Evolutionary conservation across 2,113 vertebrate genomes (phyloP).

Genomic region (pig (Sus scrofa)): DNA sequence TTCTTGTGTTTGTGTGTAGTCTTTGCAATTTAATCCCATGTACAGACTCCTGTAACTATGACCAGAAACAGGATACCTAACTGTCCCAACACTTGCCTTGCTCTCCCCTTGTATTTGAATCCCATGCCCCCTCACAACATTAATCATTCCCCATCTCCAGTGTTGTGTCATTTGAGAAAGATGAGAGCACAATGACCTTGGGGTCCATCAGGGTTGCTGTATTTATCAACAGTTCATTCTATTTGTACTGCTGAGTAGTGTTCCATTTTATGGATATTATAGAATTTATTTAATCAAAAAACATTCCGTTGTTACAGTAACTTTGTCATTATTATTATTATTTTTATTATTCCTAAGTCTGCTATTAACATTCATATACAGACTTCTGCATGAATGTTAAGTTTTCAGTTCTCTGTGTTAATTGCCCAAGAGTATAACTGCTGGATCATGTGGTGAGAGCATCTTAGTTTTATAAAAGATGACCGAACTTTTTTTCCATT

Average conservation of each 20-base stretch:
- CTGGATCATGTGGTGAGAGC: neutral
- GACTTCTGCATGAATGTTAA: neutral
- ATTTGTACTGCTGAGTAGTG: neutral
- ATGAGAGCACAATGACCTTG: neutral
- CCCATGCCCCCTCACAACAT: neutral
- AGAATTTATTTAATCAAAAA: neutral
- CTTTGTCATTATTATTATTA: fast-evolving
- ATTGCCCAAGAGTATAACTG: neutral
- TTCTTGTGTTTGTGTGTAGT: neutral
- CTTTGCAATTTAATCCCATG: neutral
- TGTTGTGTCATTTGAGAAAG: neutral
- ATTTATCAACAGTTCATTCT: neutral
- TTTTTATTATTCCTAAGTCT: neutral
- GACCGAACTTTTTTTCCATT: constrained; percentile 10
- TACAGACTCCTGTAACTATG: neutral
- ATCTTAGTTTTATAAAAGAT: constrained; percentile 17
- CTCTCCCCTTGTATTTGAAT: neutral
- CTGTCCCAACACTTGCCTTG: neutral
- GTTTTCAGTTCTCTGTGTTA: constrained; percentile 8
- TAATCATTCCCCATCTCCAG: neutral
- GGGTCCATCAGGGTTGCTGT: neutral
- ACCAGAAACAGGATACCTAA: neutral
- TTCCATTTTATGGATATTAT: neutral
- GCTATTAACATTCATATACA: neutral
- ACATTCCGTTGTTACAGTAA: neutral